Evolutionary conservation across 2,113 vertebrate genomes (phyloP), one percentile per base, ranked within the genome.

Genomic region (Ageneiosus marmoratus): DNA sequence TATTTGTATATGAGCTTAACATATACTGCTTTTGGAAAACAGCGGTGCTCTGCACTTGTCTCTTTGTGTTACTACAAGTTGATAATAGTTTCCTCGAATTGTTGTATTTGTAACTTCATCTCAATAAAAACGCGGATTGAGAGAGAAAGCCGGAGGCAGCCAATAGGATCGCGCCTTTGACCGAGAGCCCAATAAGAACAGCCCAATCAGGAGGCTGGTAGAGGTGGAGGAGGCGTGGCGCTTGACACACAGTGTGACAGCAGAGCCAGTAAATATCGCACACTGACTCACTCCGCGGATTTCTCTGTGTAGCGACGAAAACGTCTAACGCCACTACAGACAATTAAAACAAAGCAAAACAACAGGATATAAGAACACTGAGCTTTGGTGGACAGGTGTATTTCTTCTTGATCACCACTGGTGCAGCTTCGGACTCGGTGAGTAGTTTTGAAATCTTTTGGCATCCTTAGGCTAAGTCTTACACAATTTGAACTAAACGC

Each of bases 171-270:
- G 27, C n/a, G 63, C n/a, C 3, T 53, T 53, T 78, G 79, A 79
- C 84, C 78, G 72, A 12, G 16, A 84, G 83, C 87, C 37, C 90
- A 89, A 89, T 91, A 84, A 70, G 55, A 72, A 75, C 18, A 15
- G 29, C 70, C 8, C n/a, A n/a, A 41, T 4, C 5, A 46, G 9
- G 75, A 37, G 13, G 37, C 60, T 62, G 55, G 50, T 80, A 73
- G 70, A 85, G 65, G 85, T 75, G 85, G 86, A n/a, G 82, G 37
- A 82, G 70, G 86, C 80, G 53, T 84, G 85, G 46, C 12, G 62
- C 65, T 44, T 63, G 67, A 55, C 78, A 56, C 84, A 50, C 48
- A 27, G 53, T 80, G 78, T 87, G 85, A 88, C 86, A 85, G 77
- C 82, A 37, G 72, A 69, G 70, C 24, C 77, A 86, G 81, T 70